phyloP scores from a whole-genome alignment of 1,140 invertebrate genomes.

The Bombus balteatus region DNA sequence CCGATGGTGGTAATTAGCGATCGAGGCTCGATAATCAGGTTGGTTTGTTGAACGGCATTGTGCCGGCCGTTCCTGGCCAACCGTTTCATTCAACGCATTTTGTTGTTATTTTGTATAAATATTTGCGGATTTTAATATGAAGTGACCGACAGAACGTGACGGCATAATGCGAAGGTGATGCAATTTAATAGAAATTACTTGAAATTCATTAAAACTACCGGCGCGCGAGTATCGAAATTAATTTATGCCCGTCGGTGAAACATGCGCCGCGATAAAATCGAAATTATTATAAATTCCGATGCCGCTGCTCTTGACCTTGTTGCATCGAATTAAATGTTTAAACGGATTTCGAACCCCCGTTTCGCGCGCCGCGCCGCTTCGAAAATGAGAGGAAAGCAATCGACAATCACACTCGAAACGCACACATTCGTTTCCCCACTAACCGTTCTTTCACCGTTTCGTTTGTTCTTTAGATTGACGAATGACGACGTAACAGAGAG shows the following conservation, averaged over 20 bases:
- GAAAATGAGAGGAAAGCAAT: conserved; percentile 10
- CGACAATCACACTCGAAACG: neutral
- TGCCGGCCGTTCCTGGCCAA: neutral
- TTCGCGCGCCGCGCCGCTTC: neutral
- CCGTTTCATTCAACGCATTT: neutral
- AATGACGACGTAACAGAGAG: conserved; percentile 80
- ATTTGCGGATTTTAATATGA: conserved; percentile 49
- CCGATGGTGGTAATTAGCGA: conserved; percentile 15
- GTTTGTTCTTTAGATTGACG: conserved; percentile 76
- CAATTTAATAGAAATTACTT: conserved; percentile 50
- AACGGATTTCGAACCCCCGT: conserved; percentile 13
- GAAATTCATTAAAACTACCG: conserved; percentile 57
- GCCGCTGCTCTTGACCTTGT: conserved; percentile 44
- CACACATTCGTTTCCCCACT: neutral
- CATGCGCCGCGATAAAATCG: conserved; percentile 40
- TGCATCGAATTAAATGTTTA: conserved; percentile 14
- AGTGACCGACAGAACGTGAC: conserved; percentile 7
- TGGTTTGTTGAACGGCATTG: conserved; percentile 9
- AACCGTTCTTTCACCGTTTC: conserved; percentile 46
- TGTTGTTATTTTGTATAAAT: conserved; percentile 41
- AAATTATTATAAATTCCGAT: conserved; percentile 46
- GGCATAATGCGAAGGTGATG: conserved; percentile 36
- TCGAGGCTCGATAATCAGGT: conserved; percentile 12
- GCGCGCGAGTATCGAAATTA: conserved; percentile 23
- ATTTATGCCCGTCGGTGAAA: conserved; percentile 42